phyloP scores from a whole-genome alignment of 1,140 invertebrate genomes.

The Orius laevigatus region DNA sequence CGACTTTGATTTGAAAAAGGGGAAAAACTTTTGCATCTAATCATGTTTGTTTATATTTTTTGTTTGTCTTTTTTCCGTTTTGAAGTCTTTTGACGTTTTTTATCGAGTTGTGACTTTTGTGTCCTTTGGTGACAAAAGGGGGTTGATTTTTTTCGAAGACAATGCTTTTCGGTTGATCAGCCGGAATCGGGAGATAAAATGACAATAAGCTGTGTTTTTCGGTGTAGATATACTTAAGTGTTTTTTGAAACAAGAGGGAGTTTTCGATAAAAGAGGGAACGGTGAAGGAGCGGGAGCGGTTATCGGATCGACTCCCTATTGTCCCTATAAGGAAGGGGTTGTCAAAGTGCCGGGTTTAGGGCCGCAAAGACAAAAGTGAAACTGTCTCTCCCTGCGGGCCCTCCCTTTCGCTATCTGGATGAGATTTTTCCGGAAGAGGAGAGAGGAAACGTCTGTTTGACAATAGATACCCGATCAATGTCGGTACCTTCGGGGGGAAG shows the following conservation, averaged over 20 bases:
- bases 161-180: background rate
- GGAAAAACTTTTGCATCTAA: no score
- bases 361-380: slow-evolving; percentile 9
- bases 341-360: slow-evolving; percentile 4
- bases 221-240: background rate
- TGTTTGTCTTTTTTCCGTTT: no score
- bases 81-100: no score
- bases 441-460: background rate
- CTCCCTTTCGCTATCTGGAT: background rate
- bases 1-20: no score
- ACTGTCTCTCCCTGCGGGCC: background rate
- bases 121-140: no score
- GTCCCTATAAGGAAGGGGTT: background rate
- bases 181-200: slow-evolving; percentile 2
- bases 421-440: slow-evolving; percentile 6
- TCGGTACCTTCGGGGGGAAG: background rate
- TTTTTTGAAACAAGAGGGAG: background rate
- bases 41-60: no score
- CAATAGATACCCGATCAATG: slow-evolving; percentile 9
- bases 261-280: background rate
- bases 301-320: background rate
- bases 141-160: no score
- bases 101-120: no score
- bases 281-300: slow-evolving; percentile 2
- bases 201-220: background rate